Evolutionary conservation across 2,888 invertebrate species (phyloP), one percentile per base, ranked within the genome.

Genomic region (Tanytarsus gracilentus): DNA sequence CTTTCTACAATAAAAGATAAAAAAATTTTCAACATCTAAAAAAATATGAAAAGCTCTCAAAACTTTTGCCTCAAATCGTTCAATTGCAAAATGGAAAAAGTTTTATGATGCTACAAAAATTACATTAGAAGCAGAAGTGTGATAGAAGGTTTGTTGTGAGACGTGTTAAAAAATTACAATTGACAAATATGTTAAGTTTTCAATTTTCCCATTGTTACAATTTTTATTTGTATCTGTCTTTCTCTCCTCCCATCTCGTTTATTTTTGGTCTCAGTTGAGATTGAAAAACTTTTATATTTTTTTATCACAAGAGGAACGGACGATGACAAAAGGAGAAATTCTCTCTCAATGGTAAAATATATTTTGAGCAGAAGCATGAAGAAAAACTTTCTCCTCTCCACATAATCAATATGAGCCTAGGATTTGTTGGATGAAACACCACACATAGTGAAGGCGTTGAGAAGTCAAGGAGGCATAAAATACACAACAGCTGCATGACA

Each of bases 121-220:
- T 8, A 30, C 51, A 29, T 44, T 44, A 44, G 9, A 9, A 16
- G 21, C 4, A 3, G 21, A 21, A 23, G 18, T 9, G 2, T 18
- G 27, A 14, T 40, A 40, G 18, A 14, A 39, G n/a, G 27, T 49
- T 49, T 26, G 26, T 26, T 16, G 44, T 26, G 26, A 55, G 55
- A 55, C 55, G 40, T 55, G 55, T 55, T 55, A 55, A 55, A 55
- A 55, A 55, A 55, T 55, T 55, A 55, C 55, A 55, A 55, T 55
- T 55, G 55, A 55, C 55, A 55, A 30, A 55, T 55, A 55, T 55
- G 55, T 55, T 55, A 55, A 55, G 55, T 55, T 55, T 55, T 40
- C 39, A 55, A 55, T 55, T 29, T 30, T 51, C 30, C n/a, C 36
- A 4, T n/a, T 16, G 16, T 3, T 36, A n/a, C 36, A 14, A n/a